Evolutionary conservation across 2,797 vertebrate genomes (phyloP), one percentile per base, ranked within the genome.

Genomic region (Thunnus albacares): DNA sequence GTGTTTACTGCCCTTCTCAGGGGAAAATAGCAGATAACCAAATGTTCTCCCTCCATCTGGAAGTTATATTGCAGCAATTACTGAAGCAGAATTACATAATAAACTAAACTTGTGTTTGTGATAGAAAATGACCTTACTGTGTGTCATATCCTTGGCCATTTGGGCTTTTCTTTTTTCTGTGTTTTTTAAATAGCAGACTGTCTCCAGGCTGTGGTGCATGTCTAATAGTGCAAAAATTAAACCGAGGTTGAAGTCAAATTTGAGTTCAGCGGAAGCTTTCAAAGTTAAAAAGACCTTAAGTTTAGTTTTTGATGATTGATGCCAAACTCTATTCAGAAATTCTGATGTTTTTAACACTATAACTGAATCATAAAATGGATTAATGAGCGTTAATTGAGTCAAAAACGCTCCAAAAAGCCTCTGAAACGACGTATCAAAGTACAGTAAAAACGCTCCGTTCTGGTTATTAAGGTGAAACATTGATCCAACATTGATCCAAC

Each of bases 11-110:
- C 61, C 26, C 43, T 30, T 72, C 61, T 72, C 61, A 5, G 35
- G 61, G 68, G 76, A 20, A 53, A 79, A 65, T 45, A 66, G 30
- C 69, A 71, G 58, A 70, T 52, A 70, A 63, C 49, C 33, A 55
- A 68, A 61, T 38, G 66, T 51, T 61, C 49, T 60, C 26, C 14
- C 62, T 74, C 78, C 82, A 84, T 78, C 82, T 81, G 75, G 73
- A 59, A 47, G 4, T 12, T 58, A 17, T 72, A 74, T 14, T 57
- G 57, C 66, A 81, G 71, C 56, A 55, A 75, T 78, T 71, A 85
- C 71, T 61, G 70, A 5, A 22, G 57, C 79, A 63, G 51, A 81
- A 33, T 38, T 33, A 61, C 66, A 75, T 24, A 55, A 63, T 69
- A 64, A 75, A 64, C 41, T 13, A 13, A 51, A 69, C 41, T 20